phyloP scores from a whole-genome alignment of 2,797 vertebrate genomes.

The Acanthurus lineatus region DNA sequence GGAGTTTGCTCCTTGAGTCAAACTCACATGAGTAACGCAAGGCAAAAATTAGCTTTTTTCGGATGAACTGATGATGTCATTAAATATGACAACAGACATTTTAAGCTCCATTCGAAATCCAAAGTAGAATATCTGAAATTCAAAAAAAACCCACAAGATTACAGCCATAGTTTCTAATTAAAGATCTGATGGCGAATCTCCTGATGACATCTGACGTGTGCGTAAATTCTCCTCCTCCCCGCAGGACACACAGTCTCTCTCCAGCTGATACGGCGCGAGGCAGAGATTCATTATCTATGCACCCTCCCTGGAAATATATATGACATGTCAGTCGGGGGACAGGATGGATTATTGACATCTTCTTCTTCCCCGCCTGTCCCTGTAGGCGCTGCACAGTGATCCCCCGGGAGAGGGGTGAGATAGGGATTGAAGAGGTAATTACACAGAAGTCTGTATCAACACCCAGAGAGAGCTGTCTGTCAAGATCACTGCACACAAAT shows the following conservation, averaged over 20 bases:
- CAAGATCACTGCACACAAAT: slow-evolving; percentile 64
- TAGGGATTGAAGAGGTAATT: slow-evolving; percentile 78
- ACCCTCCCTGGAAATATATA: slow-evolving; percentile 71
- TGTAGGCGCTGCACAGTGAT: slow-evolving; percentile 62
- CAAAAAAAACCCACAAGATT: too few relatives aligned
- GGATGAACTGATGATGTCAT: too few relatives aligned
- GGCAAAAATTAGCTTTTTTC: too few relatives aligned
- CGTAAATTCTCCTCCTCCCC: slow-evolving; percentile 55
- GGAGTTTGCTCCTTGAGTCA: too few relatives aligned
- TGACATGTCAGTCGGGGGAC: slow-evolving; percentile 71
- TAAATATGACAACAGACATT: too few relatives aligned
- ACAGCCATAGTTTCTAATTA: slow-evolving; percentile 54
- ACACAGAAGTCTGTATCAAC: slow-evolving; percentile 72
- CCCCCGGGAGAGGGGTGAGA: slow-evolving; percentile 63
- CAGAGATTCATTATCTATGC: slow-evolving; percentile 76
- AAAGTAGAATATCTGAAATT: too few relatives aligned
- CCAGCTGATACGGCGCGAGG: slow-evolving; percentile 62
- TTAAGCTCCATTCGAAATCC: too few relatives aligned
- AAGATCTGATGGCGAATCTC: slow-evolving; percentile 57
- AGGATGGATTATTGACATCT: slow-evolving; percentile 83
- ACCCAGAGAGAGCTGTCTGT: slow-evolving; percentile 73
- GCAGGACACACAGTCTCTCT: slow-evolving; percentile 63
- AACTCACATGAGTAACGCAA: too few relatives aligned
- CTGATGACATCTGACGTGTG: slow-evolving; percentile 59
- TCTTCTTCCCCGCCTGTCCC: slow-evolving; percentile 67